Conservation (phyloP, 2,888 invertebrate species). For the Lithodes maja region DNA sequence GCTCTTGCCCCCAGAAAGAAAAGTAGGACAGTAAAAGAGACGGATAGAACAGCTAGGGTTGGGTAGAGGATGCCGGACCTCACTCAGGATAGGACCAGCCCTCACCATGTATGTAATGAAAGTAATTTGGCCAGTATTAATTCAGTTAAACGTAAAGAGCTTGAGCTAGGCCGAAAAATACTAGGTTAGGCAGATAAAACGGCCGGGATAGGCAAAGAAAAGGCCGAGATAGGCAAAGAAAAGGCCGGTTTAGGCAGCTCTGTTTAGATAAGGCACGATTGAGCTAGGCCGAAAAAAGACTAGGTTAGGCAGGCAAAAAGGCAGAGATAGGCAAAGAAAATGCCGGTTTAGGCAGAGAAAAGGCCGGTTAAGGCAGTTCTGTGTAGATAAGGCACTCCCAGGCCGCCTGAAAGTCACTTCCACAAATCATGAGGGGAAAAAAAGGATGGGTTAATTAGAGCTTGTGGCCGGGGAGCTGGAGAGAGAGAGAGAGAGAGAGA, state of each 20-base stretch:
- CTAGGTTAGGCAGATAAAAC: too few species aligned
- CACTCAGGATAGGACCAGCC: too few species aligned
- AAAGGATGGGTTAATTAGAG: conserved; percentile 1
- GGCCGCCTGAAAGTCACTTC: not conserved
- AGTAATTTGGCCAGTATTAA: too few species aligned
- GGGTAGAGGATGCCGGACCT: too few species aligned
- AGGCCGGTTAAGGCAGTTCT: not conserved
- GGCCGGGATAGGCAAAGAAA: not conserved
- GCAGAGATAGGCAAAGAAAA: not conserved
- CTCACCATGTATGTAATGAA: too few species aligned
- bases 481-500: conserved; percentile 23
- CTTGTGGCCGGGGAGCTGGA: not conserved
- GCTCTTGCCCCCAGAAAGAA: too few species aligned
- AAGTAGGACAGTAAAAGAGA: too few species aligned
- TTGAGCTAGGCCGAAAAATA: too few species aligned
- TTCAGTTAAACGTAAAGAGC: too few species aligned
- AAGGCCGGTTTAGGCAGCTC: not conserved
- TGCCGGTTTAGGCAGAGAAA: not conserved
- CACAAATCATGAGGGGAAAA: conserved; percentile 4
- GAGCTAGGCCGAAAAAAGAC: not conserved
- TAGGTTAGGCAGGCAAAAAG: not conserved
- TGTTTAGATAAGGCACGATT: not conserved
- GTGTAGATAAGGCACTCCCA: not conserved
- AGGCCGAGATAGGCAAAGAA: not conserved
- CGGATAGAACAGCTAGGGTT: too few species aligned